Evolutionary conservation across 2,888 invertebrate genomes (phyloP).

Genomic region (Drosophila kuntzei): DNA sequence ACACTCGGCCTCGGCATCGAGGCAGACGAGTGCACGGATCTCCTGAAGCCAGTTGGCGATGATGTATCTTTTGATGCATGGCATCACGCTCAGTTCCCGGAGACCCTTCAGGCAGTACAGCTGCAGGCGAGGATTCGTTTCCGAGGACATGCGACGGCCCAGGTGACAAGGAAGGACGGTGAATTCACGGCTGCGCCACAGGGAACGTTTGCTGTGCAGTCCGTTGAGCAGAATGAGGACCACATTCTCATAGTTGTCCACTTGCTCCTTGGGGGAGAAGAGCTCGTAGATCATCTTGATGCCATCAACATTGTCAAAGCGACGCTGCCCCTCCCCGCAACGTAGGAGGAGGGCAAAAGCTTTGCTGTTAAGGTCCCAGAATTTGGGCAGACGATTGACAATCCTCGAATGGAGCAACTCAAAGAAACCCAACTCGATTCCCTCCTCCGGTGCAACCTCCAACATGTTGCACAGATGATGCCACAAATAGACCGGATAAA

Average conservation of each 20-base stretch:
- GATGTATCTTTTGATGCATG: slow-evolving; percentile 81
- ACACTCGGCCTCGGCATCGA: slow-evolving; percentile 64
- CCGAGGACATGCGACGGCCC: slow-evolving; percentile 55
- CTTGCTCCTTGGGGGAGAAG: slow-evolving; percentile 41
- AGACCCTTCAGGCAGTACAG: slow-evolving; percentile 79
- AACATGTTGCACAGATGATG: slow-evolving; percentile 78
- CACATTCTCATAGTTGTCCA: slow-evolving; percentile 67
- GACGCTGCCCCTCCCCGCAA: slow-evolving; percentile 75
- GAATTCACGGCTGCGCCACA: slow-evolving; percentile 83
- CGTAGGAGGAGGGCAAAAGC: slow-evolving; percentile 82
- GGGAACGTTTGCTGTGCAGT: slow-evolving; percentile 69
- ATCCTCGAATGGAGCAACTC: slow-evolving; percentile 76
- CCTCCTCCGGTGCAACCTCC: slow-evolving; percentile 71
- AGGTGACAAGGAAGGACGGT: slow-evolving; percentile 72
- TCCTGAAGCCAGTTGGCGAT: slow-evolving; percentile 69
- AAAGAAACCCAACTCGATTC: slow-evolving; percentile 79
- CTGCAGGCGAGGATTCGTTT: slow-evolving; percentile 70
- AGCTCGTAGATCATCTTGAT: slow-evolving; percentile 69
- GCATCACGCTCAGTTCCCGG: slow-evolving; percentile 81
- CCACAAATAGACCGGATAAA: slow-evolving; percentile 73
- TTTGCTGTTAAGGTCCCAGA: slow-evolving; percentile 76
- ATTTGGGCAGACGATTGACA: slow-evolving; percentile 48
- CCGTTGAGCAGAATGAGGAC: slow-evolving; percentile 76
- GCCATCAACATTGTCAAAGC: slow-evolving; percentile 75
- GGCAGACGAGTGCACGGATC: slow-evolving; percentile 60